Percentiles rank a stretch among this genome's conserved stretches.
phyloP scores from a whole-genome alignment of 2,113 vertebrate species.

The Corydoras maculifer region DNA sequence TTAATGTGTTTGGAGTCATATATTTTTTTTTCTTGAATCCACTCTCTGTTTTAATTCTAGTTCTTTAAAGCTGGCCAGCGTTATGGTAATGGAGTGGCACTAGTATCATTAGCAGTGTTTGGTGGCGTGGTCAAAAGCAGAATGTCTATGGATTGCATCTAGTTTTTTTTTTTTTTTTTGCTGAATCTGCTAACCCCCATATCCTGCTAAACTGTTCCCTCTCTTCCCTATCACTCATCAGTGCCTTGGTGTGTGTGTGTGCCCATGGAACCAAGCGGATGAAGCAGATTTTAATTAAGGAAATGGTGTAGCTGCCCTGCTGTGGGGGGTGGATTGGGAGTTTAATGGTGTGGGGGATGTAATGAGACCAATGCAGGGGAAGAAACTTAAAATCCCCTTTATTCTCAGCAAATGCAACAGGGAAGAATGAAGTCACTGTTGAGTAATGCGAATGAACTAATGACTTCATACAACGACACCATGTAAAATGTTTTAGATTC shows the following conservation, averaged over 20 bases:
- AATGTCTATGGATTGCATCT: background rate
- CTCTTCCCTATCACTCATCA: slow-evolving; percentile 11
- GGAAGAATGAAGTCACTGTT: slow-evolving; percentile 3
- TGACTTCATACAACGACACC: too few relatives aligned
- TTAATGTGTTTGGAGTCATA: too few relatives aligned
- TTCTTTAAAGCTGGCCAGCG: too few relatives aligned
- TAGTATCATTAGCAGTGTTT: background rate
- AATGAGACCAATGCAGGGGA: too few relatives aligned
- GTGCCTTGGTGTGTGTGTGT: background rate
- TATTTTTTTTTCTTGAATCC: too few relatives aligned
- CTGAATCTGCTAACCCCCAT: background rate
- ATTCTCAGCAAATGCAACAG: background rate
- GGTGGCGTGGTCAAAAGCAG: background rate
- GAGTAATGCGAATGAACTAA: slow-evolving; percentile 1
- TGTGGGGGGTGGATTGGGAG: too few relatives aligned
- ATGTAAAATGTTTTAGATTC: too few relatives aligned
- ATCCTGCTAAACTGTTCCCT: background rate
- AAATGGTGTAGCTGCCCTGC: slow-evolving; percentile 20
- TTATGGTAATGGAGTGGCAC: too few relatives aligned
- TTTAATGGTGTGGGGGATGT: too few relatives aligned
- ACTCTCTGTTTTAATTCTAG: too few relatives aligned
- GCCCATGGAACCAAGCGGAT: background rate
- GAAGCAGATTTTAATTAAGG: slow-evolving; percentile 28
- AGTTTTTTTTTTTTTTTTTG: background rate
- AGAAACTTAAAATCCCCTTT: too few relatives aligned